Percentiles rank a stretch among this genome's conserved stretches.
phyloP scores from a whole-genome alignment of 2,888 invertebrate genomes.

The Cartodere bifasciata region DNA sequence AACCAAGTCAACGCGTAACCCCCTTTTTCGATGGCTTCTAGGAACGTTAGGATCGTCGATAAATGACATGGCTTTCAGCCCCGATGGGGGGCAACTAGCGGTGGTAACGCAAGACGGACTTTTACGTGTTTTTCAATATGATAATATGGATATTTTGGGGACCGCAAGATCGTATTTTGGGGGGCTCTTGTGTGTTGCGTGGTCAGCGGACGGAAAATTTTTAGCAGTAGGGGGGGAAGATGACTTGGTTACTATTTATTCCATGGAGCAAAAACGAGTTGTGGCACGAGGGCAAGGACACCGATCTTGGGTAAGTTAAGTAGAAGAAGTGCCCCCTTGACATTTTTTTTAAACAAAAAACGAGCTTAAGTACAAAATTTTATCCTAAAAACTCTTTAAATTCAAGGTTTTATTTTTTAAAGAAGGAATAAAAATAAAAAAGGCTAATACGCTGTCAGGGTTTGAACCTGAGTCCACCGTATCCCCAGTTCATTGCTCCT shows the following conservation, averaged over 20 bases:
- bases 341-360: too few relatives aligned
- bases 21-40: conserved; percentile 82
- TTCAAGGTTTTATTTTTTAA: too few relatives aligned
- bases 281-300: conserved; percentile 98
- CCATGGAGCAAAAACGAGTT: conserved; percentile 79
- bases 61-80: conserved; percentile 96
- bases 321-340: too few relatives aligned
- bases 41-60: conserved; percentile 57
- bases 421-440: too few relatives aligned
- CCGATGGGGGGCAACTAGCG: conserved; percentile 84
- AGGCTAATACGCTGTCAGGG: too few relatives aligned
- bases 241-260: conserved; percentile 96
- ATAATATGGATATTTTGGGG: conserved; percentile 92
- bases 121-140: conserved; percentile 90
- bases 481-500: conserved; percentile 8
- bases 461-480: conserved; percentile 5
- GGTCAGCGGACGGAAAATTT: conserved; percentile 94
- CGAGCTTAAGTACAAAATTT: too few relatives aligned
- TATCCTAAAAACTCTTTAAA: too few relatives aligned
- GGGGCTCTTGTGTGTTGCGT: conserved; percentile 91
- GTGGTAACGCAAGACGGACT: conserved; percentile 93
- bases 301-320: conserved; percentile 96
- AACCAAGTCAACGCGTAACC: conserved; percentile 91
- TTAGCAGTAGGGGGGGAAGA: conserved; percentile 98
- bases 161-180: conserved; percentile 95